Percentiles rank a stretch among this genome's conserved stretches.
These are phyloP conservation scores for Picathartes gymnocephalus DNA, from an alignment of 2,113 vertebrate species.

Conservation along the genomic window DNA sequence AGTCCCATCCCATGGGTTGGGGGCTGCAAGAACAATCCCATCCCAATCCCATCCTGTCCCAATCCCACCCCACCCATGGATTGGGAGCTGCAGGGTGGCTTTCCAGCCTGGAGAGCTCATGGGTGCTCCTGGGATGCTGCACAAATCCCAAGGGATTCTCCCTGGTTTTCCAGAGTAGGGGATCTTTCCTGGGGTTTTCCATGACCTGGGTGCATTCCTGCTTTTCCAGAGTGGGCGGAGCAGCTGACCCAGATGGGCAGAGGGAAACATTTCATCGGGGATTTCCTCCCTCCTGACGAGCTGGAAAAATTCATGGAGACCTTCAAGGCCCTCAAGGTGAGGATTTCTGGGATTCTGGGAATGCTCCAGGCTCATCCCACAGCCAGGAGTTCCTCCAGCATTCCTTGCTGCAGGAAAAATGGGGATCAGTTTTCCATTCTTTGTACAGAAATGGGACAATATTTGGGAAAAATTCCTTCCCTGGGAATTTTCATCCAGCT, in stretches of 20 bases:
- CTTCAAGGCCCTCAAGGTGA: slow-evolving; percentile 93
- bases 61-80: no score
- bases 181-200: no score
- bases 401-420: not conserved
- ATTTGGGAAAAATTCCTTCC: not conserved
- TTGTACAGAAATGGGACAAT: fast-evolving
- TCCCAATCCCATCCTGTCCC: not conserved
- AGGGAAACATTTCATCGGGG: slow-evolving; percentile 97
- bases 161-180: slow-evolving; percentile 84
- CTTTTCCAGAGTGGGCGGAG: slow-evolving; percentile 90
- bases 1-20: no score
- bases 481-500: not conserved
- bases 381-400: not conserved
- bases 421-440: fast-evolving
- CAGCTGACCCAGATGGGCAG: slow-evolving; percentile 97
- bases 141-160: not conserved
- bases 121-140: not conserved
- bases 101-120: not conserved
- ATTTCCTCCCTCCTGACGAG: slow-evolving; percentile 94
- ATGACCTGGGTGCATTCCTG: not conserved
- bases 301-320: slow-evolving; percentile 99
- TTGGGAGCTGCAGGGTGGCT: not conserved
- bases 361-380: fast-evolving
- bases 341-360: not conserved
- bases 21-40: no score